A percentile compares a stretch with the other conserved stretches of the same genome.
phyloP scores from a whole-genome alignment of 1,140 invertebrate genomes.

The Papilio polyxenes region DNA sequence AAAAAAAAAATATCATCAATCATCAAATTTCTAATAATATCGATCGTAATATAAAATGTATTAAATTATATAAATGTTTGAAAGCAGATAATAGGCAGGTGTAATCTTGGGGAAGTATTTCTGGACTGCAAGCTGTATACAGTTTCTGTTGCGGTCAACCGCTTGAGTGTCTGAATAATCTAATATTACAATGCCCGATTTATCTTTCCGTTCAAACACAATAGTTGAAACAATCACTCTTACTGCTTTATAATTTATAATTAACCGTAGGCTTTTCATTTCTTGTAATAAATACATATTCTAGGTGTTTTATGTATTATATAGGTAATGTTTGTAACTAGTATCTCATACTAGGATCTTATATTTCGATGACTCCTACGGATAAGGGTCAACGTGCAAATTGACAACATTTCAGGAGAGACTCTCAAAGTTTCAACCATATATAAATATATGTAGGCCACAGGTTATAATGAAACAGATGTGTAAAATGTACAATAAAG shows the following conservation, averaged over 20 bases:
- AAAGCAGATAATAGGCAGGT: not conserved
- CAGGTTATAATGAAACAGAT: too few species aligned
- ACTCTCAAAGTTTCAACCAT: too few species aligned
- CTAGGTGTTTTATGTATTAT: not conserved
- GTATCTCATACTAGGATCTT: not conserved
- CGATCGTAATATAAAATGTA: not conserved
- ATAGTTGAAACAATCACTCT: not conserved
- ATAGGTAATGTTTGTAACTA: not conserved
- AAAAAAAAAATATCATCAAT: too few species aligned
- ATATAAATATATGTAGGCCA: too few species aligned
- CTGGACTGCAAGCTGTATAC: not conserved
- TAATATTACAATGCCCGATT: constrained; percentile 7
- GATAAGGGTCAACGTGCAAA: too few species aligned
- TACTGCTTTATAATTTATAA: not conserved
- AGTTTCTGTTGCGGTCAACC: constrained; percentile 18
- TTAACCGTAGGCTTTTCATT: not conserved
- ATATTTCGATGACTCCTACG: not conserved
- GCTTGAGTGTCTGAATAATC: not conserved
- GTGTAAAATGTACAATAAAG: too few species aligned
- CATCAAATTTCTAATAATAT: not conserved
- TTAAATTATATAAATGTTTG: not conserved
- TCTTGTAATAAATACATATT: not conserved
- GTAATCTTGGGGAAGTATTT: not conserved
- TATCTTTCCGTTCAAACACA: constrained; percentile 5
- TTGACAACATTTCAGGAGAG: too few species aligned